Conservation (phyloP, 2,888 invertebrate species). For the Macaria liturata region DNA sequence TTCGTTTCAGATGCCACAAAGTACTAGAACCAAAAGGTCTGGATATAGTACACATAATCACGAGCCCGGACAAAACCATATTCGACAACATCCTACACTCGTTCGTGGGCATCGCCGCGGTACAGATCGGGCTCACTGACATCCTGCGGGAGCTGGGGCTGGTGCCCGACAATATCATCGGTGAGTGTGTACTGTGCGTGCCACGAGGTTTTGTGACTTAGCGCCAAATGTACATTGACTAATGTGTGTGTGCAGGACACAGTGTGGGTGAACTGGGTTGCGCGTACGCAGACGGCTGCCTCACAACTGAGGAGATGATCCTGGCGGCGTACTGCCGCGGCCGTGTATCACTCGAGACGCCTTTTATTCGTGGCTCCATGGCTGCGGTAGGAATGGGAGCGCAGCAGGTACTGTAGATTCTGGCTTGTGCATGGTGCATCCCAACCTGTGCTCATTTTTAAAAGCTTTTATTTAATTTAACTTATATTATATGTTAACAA, state of each 20-base stretch:
- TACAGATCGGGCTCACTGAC: no score
- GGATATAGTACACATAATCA: constrained; percentile 29
- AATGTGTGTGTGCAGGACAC: no score
- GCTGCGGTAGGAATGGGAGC: constrained; percentile 89
- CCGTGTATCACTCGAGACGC: constrained; percentile 84
- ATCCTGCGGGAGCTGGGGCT: no score
- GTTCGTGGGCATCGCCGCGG: no score
- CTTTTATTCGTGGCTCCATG: constrained; percentile 89
- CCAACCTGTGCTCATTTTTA: not conserved
- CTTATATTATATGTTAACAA: no score
- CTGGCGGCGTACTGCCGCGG: constrained; percentile 91
- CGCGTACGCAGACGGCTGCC: constrained; percentile 94
- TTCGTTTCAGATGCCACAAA: constrained; percentile 26
- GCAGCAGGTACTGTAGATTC: constrained; percentile 73
- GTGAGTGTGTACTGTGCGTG: no score
- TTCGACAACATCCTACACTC: no score
- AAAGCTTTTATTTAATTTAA: no score
- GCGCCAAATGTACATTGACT: no score
- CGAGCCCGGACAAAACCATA: no score
- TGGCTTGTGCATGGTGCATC: no score
- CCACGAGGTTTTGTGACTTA: no score
- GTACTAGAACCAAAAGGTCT: constrained; percentile 23
- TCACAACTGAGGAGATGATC: constrained; percentile 91
- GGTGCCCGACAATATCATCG: constrained; percentile 54
- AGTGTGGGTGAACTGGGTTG: constrained; percentile 93